Conservation (phyloP, 1,140 invertebrate genomes). For the Penaeus indicus region DNA sequence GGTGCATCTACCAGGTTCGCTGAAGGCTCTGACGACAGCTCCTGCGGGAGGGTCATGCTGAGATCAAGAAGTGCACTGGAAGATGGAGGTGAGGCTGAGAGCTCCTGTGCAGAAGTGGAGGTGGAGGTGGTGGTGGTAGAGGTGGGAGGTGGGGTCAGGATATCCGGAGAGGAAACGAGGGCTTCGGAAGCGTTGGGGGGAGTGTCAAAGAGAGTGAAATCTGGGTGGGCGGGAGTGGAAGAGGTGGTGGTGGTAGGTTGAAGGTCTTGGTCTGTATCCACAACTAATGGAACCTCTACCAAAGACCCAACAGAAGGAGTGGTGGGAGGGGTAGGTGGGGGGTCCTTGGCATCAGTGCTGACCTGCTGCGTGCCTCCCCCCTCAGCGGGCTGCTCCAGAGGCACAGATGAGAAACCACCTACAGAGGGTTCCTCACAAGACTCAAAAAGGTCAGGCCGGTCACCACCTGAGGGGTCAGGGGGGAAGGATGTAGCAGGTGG, state of each 20-base stretch:
- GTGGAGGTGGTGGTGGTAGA: too few relatives aligned
- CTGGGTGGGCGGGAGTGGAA: too few relatives aligned
- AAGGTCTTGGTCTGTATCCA: too few relatives aligned
- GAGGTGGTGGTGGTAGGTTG: too few relatives aligned
- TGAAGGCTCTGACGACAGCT: slow-evolving; percentile 40
- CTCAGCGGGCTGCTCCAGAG: slow-evolving; percentile 50
- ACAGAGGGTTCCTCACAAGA: slow-evolving; percentile 51
- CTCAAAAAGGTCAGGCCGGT: slow-evolving; percentile 49
- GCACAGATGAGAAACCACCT: slow-evolving; percentile 48
- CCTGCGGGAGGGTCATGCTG: slow-evolving; percentile 56
- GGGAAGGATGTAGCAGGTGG: slow-evolving; percentile 53
- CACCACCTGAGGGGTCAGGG: slow-evolving; percentile 48
- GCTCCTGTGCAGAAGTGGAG: neutral
- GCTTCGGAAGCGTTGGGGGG: too few relatives aligned
- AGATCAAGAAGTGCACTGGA: slow-evolving; percentile 33
- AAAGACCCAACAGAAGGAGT: neutral
- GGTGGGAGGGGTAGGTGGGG: slow-evolving; percentile 15
- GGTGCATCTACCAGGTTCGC: slow-evolving; percentile 45
- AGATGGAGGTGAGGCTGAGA: slow-evolving; percentile 10
- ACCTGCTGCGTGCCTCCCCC: slow-evolving; percentile 59
- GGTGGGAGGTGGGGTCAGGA: neutral
- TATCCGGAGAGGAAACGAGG: too few relatives aligned
- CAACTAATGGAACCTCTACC: too few relatives aligned
- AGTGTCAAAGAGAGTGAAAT: too few relatives aligned
- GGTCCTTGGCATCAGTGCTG: slow-evolving; percentile 49